Percentiles rank a stretch among this genome's conserved stretches.
These are phyloP conservation scores for Lepidurus apus DNA, from an alignment of 1,140 invertebrate species.

Conservation along the genomic window DNA sequence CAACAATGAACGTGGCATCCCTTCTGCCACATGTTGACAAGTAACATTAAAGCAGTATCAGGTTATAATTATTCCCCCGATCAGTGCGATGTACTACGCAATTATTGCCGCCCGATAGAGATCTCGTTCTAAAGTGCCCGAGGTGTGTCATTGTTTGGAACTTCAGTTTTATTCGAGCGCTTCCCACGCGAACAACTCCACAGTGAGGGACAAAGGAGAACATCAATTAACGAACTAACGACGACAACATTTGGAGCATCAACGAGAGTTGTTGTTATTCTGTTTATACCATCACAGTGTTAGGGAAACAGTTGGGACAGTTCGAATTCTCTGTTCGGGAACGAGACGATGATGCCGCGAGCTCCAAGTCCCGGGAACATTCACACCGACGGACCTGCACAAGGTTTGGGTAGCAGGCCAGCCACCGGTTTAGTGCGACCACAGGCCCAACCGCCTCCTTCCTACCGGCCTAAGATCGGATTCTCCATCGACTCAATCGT, in stretches of 20 bases:
- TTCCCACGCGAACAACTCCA: not conserved
- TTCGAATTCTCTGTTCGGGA: not conserved
- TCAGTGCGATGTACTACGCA: not conserved
- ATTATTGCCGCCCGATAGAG: not conserved
- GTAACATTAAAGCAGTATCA: not conserved
- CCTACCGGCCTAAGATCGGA: conserved; percentile 29
- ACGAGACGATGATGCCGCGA: not conserved
- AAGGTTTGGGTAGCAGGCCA: not conserved
- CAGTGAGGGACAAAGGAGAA: not conserved
- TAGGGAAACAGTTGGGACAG: not conserved
- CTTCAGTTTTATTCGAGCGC: not conserved
- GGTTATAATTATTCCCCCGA: not conserved
- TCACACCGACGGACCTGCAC: not conserved
- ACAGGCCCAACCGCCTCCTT: conserved; percentile 23
- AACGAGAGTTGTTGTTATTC: not conserved
- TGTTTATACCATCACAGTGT: not conserved
- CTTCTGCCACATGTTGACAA: conserved; percentile 5
- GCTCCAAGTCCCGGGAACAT: not conserved
- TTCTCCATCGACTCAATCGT: conserved; percentile 33
- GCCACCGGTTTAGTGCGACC: conserved; percentile 4
- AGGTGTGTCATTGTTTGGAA: not conserved
- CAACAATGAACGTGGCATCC: conserved; percentile 10
- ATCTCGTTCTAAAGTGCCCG: not conserved
- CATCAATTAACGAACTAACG: not conserved
- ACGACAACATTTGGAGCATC: not conserved